Evolutionary conservation across 2,888 invertebrate species (phyloP).

Genomic region (Andrena praecox): DNA sequence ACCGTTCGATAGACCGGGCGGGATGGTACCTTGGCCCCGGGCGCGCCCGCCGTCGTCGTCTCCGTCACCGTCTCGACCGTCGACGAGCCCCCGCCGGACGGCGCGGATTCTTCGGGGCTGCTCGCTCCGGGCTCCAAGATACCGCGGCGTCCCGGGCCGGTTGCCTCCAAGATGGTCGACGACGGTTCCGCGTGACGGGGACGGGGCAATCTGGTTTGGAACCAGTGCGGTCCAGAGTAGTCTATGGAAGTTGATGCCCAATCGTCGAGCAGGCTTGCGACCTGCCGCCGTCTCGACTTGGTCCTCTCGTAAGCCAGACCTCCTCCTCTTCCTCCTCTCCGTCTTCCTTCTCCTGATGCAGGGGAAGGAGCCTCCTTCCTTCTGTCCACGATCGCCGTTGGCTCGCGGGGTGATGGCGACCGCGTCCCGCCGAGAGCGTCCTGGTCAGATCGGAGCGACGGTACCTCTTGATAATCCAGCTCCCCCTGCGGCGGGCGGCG

Average conservation of each 20-base stretch:
- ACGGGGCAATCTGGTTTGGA: constrained; percentile 32
- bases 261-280: constrained; percentile 42
- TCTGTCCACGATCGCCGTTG: constrained; percentile 27
- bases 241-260: constrained; percentile 28
- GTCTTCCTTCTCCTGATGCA: constrained; percentile 18
- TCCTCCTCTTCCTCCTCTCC: constrained; percentile 53
- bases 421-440: constrained; percentile 17
- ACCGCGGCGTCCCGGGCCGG: constrained; percentile 4
- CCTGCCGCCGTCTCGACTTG: constrained; percentile 44
- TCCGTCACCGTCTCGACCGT: constrained; percentile 36
- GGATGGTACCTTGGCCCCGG: constrained; percentile 30
- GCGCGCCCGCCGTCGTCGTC: constrained; percentile 47
- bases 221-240: constrained; percentile 38
- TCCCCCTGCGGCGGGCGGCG: constrained; percentile 5
- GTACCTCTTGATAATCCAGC: constrained; percentile 41
- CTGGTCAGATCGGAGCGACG: constrained; percentile 19
- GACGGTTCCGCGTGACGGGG: constrained; percentile 25
- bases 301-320: constrained; percentile 57
- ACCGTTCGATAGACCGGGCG: constrained; percentile 43
- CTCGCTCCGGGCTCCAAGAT: constrained; percentile 2
- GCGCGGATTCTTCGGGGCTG: background rate
- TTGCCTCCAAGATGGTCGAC: constrained; percentile 25
- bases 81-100: background rate
- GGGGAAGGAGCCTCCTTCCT: constrained; percentile 42
- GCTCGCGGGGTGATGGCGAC: constrained; percentile 9